These are phyloP conservation scores for Apamea sordens DNA, from an alignment of 2,888 invertebrate genomes.

Conservation along the genomic window DNA sequence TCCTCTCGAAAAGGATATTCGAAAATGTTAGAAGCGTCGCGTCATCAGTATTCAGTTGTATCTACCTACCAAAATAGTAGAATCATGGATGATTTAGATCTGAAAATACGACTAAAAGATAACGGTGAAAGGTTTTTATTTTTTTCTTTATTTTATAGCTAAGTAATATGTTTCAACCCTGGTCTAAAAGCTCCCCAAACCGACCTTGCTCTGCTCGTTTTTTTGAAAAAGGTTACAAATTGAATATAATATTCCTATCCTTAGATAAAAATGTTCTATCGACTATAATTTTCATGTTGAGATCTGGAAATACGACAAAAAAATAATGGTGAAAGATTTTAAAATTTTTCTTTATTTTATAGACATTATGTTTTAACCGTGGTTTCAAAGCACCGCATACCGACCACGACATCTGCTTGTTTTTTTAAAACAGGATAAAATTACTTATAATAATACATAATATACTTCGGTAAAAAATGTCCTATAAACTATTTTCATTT, in stretches of 20 bases:
- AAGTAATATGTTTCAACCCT: background rate
- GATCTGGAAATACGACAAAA: background rate
- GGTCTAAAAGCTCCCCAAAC: background rate
- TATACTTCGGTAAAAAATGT: too few relatives aligned
- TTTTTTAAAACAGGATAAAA: background rate
- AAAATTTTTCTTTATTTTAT: background rate
- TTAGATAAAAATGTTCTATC: background rate
- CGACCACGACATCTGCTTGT: background rate
- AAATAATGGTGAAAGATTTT: background rate
- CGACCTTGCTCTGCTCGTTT: too few relatives aligned
- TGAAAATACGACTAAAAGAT: background rate
- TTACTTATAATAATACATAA: too few relatives aligned
- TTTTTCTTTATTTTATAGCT: background rate
- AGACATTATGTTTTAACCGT: background rate
- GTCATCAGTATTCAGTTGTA: background rate
- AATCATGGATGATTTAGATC: background rate
- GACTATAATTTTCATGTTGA: background rate
- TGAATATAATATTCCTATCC: too few relatives aligned
- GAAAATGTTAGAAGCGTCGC: background rate
- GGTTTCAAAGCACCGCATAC: background rate
- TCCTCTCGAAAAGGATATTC: background rate
- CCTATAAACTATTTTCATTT: background rate
- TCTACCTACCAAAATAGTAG: too few relatives aligned
- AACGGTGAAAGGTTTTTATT: rapidly evolving
- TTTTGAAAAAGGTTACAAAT: background rate